A percentile compares a stretch with the other conserved stretches of the same genome.
These are phyloP conservation scores for Spilarctia lutea DNA, from an alignment of 2,888 invertebrate genomes.

Conservation along the genomic window DNA sequence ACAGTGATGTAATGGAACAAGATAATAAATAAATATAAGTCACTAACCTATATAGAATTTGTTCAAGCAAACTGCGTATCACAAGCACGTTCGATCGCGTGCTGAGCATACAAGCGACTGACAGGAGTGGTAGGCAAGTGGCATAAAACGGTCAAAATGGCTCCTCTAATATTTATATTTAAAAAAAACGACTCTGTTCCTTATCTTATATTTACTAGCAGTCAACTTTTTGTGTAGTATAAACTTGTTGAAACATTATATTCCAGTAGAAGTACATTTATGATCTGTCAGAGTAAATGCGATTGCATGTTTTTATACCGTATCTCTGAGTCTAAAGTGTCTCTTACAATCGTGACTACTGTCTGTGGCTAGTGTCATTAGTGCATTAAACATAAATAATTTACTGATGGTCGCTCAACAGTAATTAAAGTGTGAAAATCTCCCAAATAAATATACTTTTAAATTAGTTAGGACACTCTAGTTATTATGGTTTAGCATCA, in stretches of 20 bases:
- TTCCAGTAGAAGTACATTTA: too few relatives aligned
- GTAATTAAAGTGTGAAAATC: not conserved
- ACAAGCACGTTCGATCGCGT: not conserved
- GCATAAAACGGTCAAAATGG: not conserved
- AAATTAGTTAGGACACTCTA: not conserved
- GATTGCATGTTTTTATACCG: too few relatives aligned
- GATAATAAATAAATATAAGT: not conserved
- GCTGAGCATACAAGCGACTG: not conserved
- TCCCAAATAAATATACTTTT: not conserved
- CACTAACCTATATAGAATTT: not conserved
- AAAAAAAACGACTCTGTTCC: not conserved
- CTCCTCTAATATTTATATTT: not conserved
- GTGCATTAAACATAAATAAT: too few relatives aligned
- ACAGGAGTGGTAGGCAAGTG: not conserved
- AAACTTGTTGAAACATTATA: too few relatives aligned
- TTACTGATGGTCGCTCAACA: not conserved
- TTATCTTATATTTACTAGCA: not conserved
- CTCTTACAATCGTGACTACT: too few relatives aligned
- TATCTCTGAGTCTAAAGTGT: too few relatives aligned
- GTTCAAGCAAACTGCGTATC: not conserved
- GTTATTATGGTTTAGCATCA: not conserved
- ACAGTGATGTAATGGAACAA: not conserved
- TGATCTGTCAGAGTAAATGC: too few relatives aligned
- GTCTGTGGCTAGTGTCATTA: too few relatives aligned
- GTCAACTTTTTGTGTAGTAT: not conserved